Conservation (phyloP, 2,113 vertebrate species). For the Marmota flaviventris region DNA sequence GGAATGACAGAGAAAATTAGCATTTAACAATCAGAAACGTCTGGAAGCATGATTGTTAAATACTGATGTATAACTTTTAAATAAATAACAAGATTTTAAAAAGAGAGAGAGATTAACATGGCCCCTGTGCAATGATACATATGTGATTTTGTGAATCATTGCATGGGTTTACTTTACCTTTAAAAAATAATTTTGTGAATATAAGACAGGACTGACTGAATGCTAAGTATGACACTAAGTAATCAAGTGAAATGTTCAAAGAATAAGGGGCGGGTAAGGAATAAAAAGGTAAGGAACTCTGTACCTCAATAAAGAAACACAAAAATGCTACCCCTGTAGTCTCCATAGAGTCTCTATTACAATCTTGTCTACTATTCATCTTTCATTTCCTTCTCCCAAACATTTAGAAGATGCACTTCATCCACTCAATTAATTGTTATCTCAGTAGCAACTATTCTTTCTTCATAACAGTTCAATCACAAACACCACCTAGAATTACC, state of each 20-base stretch:
- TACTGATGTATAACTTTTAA: too few species aligned
- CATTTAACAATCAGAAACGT: too few species aligned
- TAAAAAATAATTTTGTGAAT: too few species aligned
- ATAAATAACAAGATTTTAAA: too few species aligned
- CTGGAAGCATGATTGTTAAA: too few species aligned
- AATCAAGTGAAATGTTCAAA: not conserved
- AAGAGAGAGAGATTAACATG: too few species aligned
- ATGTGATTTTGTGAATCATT: too few species aligned
- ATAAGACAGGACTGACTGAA: not conserved
- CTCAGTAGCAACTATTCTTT: not conserved
- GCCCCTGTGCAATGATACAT: not conserved
- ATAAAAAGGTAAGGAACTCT: not conserved
- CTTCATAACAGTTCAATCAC: not conserved
- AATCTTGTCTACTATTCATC: not conserved
- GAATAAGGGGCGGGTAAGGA: fast-evolving
- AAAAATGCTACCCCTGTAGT: not conserved
- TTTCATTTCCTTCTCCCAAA: not conserved
- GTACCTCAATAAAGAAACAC: not conserved
- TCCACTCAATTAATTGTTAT: not conserved
- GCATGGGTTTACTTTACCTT: too few species aligned
- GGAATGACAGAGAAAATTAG: too few species aligned
- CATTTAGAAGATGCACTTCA: not conserved
- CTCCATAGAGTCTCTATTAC: not conserved
- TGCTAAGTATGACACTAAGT: not conserved
- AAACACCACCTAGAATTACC: not conserved